phyloP scores from a whole-genome alignment of 2,888 invertebrate genomes.

The Limnephilus auricula region DNA sequence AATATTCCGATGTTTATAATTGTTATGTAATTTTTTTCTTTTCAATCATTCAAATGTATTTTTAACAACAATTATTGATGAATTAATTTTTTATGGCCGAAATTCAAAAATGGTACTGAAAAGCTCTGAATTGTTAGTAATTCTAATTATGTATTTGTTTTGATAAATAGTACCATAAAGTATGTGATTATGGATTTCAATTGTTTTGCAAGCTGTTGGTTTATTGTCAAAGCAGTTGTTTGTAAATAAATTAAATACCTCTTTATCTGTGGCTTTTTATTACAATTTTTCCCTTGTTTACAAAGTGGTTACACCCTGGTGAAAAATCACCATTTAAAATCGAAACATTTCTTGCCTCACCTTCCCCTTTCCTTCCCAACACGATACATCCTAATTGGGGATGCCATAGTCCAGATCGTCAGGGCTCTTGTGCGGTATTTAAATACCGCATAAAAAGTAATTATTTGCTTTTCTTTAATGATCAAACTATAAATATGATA shows the following conservation, averaged over 20 bases:
- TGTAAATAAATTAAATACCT: constrained; percentile 26
- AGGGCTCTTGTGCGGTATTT: no score
- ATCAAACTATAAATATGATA: no score
- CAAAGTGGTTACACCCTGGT: no score
- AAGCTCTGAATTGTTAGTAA: neutral
- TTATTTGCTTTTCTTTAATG: no score
- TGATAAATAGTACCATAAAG: neutral
- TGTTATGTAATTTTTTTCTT: neutral
- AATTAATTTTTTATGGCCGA: neutral
- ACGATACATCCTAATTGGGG: no score
- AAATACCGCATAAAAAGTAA: no score
- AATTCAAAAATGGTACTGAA: neutral
- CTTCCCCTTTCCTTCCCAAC: no score
- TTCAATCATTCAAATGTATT: neutral
- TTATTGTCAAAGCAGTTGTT: neutral
- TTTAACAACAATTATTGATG: neutral
- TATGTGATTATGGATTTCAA: neutral
- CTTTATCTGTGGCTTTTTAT: neutral
- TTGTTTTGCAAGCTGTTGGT: neutral
- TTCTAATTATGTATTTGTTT: neutral
- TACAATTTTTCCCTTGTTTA: neutral
- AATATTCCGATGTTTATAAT: neutral
- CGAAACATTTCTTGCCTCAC: no score
- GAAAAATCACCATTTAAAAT: no score
- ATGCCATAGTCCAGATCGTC: no score